These are phyloP conservation scores for Thermophis baileyi DNA, from an alignment of 2,113 vertebrate species.

Conservation along the genomic window DNA sequence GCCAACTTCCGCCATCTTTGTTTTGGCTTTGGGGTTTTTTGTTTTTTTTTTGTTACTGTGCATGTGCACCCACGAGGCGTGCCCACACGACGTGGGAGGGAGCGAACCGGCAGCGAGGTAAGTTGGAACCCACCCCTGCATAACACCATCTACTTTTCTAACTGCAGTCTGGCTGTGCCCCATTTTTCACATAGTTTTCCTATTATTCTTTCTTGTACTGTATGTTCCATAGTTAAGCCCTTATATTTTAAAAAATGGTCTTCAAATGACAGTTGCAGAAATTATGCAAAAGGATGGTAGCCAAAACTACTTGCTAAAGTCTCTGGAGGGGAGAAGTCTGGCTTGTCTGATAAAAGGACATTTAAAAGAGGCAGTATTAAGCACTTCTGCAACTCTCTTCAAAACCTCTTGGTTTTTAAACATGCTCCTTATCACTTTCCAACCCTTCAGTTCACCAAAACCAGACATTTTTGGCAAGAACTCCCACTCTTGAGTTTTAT, in stretches of 20 bases:
- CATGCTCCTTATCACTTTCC: background rate
- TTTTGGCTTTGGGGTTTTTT: no score
- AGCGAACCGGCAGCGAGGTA: no score
- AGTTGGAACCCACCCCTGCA: no score
- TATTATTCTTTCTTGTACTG: background rate
- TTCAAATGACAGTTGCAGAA: background rate
- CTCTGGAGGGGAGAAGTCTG: background rate
- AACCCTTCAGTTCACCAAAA: background rate
- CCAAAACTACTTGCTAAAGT: background rate
- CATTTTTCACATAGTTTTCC: background rate
- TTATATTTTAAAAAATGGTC: background rate
- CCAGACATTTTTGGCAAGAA: background rate
- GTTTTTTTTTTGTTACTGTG: no score
- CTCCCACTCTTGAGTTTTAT: constrained; percentile 12
- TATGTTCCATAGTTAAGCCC: background rate
- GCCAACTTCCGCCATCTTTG: no score
- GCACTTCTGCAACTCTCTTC: background rate
- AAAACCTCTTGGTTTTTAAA: background rate
- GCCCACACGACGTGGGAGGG: no score
- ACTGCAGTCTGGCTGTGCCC: background rate
- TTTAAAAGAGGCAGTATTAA: background rate
- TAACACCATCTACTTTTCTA: background rate
- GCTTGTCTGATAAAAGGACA: background rate
- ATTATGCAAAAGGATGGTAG: background rate
- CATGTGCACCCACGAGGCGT: no score